Evolutionary conservation across 1,140 invertebrate species (phyloP).

Genomic region (Solen grandis): DNA sequence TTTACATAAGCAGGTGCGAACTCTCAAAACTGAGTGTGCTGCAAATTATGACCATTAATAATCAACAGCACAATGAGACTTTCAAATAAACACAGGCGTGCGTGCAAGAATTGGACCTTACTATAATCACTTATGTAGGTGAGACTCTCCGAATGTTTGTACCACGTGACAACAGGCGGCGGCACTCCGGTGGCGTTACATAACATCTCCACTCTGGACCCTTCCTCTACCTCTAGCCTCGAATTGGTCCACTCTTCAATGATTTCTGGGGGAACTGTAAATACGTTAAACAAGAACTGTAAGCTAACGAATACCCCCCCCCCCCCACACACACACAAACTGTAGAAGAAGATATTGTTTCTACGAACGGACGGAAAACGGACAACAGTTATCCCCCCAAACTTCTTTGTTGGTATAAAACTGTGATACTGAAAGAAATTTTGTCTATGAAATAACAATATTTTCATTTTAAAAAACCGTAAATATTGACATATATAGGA

Average conservation of each 20-base stretch:
- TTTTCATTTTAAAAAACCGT: too few relatives aligned
- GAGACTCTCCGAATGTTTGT: slow-evolving; percentile 16
- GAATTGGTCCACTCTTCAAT: slow-evolving; percentile 20
- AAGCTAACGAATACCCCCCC: background rate
- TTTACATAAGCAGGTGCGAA: too few relatives aligned
- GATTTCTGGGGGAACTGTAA: slow-evolving; percentile 45
- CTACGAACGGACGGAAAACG: background rate
- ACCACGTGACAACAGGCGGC: slow-evolving; percentile 44
- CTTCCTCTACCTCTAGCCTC: slow-evolving; percentile 22
- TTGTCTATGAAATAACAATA: too few relatives aligned
- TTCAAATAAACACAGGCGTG: too few relatives aligned
- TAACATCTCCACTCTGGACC: slow-evolving; percentile 19
- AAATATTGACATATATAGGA: too few relatives aligned
- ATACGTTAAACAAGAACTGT: background rate
- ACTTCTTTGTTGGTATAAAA: background rate
- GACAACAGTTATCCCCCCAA: background rate
- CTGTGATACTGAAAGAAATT: background rate
- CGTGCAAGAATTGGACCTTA: too few relatives aligned
- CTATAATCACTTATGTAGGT: background rate
- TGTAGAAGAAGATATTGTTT: background rate
- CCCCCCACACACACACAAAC: background rate
- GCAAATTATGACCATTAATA: too few relatives aligned
- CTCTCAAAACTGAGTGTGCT: too few relatives aligned
- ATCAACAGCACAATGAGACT: too few relatives aligned
- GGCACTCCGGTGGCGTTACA: slow-evolving; percentile 52